Percentiles rank a stretch among this genome's conserved stretches.
phyloP scores from a whole-genome alignment of 2,888 invertebrate genomes.

The Palloptera scutellata region DNA sequence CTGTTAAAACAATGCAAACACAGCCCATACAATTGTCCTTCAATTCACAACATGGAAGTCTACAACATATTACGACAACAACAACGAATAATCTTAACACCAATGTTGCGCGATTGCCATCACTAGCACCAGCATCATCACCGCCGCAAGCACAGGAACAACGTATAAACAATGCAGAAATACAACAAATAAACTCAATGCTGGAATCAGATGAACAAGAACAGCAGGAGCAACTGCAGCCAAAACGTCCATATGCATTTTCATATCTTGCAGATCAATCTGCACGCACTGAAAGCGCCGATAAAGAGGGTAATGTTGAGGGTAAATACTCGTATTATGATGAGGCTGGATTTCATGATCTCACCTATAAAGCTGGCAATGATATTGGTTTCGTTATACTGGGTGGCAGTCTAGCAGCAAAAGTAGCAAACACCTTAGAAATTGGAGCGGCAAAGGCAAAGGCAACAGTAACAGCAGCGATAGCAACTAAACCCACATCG shows the following conservation, averaged over 20 bases:
- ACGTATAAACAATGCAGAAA: slow-evolving; percentile 27
- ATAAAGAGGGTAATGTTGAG: slow-evolving; percentile 57
- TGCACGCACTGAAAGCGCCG: slow-evolving; percentile 55
- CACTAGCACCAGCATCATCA: background rate
- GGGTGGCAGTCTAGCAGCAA: slow-evolving; percentile 59
- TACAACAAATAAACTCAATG: slow-evolving; percentile 32
- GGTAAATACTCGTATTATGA: slow-evolving; percentile 75
- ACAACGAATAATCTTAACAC: background rate
- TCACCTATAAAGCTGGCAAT: slow-evolving; percentile 76
- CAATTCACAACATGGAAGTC: slow-evolving; percentile 26
- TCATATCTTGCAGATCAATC: slow-evolving; percentile 53
- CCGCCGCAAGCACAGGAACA: slow-evolving; percentile 2
- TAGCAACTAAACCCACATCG: slow-evolving; percentile 2
- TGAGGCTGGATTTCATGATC: slow-evolving; percentile 76
- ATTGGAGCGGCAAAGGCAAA: background rate
- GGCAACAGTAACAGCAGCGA: slow-evolving; percentile 19
- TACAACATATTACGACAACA: slow-evolving; percentile 19
- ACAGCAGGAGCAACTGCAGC: background rate
- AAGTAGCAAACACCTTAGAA: slow-evolving; percentile 15
- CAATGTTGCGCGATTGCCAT: slow-evolving; percentile 4
- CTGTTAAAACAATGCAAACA: slow-evolving; percentile 39
- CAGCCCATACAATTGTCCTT: slow-evolving; percentile 35
- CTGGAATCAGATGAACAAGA: background rate
- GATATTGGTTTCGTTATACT: slow-evolving; percentile 71
- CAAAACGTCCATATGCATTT: slow-evolving; percentile 47